Conservation (phyloP, 2,888 invertebrate species). For the Cryptocheilus praepositus region DNA sequence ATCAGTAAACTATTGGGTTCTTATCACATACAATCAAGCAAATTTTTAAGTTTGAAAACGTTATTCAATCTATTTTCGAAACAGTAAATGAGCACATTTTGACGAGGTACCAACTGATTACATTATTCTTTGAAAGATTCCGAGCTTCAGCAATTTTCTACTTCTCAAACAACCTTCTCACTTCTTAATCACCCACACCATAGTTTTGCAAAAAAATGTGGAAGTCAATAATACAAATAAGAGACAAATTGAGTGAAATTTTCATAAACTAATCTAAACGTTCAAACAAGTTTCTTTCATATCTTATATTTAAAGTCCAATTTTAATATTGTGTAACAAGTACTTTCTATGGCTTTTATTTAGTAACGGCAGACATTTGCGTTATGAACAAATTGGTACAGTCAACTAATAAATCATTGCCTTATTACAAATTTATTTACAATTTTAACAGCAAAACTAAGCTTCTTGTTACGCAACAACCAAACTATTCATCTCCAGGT, state of each 20-base stretch:
- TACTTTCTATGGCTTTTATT: too few species aligned
- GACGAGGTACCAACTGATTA: neutral
- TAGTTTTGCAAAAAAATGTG: constrained; percentile 17
- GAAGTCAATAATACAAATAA: constrained; percentile 10
- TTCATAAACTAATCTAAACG: constrained; percentile 12
- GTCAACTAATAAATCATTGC: constrained; percentile 38
- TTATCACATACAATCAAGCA: too few species aligned
- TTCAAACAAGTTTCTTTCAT: constrained; percentile 12
- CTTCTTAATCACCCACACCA: constrained; percentile 10
- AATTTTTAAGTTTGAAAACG: too few species aligned
- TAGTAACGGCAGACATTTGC: neutral
- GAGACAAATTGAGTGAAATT: constrained; percentile 12
- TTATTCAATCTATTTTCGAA: too few species aligned
- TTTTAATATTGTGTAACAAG: too few species aligned
- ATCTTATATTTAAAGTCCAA: constrained; percentile 13
- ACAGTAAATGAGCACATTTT: too few species aligned
- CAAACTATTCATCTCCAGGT: constrained; percentile 33
- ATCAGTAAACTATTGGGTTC: too few species aligned
- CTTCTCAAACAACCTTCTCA: constrained; percentile 10
- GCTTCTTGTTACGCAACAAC: constrained; percentile 28
- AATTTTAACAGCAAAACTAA: constrained; percentile 41
- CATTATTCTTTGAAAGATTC: constrained; percentile 5
- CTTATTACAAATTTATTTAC: constrained; percentile 48
- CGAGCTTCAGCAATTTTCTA: neutral
- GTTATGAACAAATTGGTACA: constrained; percentile 39